phyloP scores from a whole-genome alignment of 2,113 vertebrate genomes.

The Willisornis vidua region DNA sequence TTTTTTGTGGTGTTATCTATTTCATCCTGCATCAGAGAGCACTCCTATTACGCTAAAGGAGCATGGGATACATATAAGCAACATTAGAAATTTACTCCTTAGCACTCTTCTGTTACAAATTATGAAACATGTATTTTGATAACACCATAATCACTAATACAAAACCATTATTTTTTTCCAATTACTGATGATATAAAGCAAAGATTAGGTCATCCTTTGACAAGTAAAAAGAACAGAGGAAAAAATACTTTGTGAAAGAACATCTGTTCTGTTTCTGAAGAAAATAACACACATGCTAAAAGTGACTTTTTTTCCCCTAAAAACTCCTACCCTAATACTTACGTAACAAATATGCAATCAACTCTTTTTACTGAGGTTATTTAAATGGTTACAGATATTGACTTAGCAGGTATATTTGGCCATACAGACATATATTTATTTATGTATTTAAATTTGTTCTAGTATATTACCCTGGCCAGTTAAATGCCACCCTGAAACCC shows the following conservation, averaged over 20 bases:
- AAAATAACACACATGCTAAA: background rate
- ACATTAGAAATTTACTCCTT: background rate
- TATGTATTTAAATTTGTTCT: background rate
- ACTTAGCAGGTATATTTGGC: background rate
- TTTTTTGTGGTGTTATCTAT: background rate
- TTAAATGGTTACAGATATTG: background rate
- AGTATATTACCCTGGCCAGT: background rate
- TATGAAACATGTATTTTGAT: background rate
- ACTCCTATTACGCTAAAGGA: background rate
- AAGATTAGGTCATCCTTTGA: background rate
- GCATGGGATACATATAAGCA: background rate
- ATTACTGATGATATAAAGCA: background rate
- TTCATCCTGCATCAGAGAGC: background rate
- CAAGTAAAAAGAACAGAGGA: background rate
- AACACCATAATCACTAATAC: background rate
- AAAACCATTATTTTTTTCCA: background rate
- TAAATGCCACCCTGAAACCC: too few species aligned
- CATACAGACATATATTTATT: background rate
- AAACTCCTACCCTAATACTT: background rate
- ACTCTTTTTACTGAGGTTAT: background rate
- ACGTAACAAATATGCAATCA: background rate
- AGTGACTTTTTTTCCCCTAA: background rate
- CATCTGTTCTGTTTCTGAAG: background rate
- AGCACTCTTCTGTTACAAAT: background rate
- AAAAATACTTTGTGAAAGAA: background rate